Conservation (phyloP, 2,113 vertebrate genomes). For the Apeltes quadracus region DNA sequence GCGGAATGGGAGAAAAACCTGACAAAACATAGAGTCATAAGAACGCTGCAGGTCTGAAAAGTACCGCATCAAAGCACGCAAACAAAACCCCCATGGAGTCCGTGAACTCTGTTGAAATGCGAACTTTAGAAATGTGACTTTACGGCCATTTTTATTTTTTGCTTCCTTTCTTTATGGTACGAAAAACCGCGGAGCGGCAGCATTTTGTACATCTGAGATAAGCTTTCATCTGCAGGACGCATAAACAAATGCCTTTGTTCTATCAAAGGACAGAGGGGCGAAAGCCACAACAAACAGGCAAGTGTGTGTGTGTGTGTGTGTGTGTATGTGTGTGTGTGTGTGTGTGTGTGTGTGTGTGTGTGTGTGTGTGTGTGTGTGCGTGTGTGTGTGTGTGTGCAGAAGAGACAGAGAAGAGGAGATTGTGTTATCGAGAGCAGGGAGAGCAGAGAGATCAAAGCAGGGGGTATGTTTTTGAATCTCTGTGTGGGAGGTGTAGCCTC, state of each 20-base stretch:
- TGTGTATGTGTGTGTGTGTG: constrained; percentile 13
- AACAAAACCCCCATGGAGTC: not conserved
- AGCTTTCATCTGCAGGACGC: constrained; percentile 72
- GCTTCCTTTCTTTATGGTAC: constrained; percentile 3
- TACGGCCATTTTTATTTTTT: not conserved
- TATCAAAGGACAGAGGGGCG: constrained; percentile 62
- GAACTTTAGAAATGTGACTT: not conserved
- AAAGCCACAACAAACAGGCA: constrained; percentile 67
- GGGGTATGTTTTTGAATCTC: constrained; percentile 60
- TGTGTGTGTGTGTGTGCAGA: constrained; percentile 19
- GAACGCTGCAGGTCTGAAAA: too few relatives aligned
- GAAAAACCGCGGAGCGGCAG: constrained; percentile 17
- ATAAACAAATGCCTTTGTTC: constrained; percentile 73
- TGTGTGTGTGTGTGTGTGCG: constrained; percentile 32
- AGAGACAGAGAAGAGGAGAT: constrained; percentile 27
- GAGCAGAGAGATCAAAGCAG: constrained; percentile 62
- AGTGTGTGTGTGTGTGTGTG: constrained; percentile 29
- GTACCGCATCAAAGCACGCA: too few relatives aligned
- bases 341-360: constrained; percentile 12
- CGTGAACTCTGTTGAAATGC: not conserved
- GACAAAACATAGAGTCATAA: too few relatives aligned
- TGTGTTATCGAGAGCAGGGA: constrained; percentile 8
- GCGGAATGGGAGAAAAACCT: too few relatives aligned
- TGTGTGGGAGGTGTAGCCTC: constrained; percentile 74
- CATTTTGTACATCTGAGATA: constrained; percentile 54